Conservation (phyloP, 2,113 vertebrate species). For the Mungos mungo region DNA sequence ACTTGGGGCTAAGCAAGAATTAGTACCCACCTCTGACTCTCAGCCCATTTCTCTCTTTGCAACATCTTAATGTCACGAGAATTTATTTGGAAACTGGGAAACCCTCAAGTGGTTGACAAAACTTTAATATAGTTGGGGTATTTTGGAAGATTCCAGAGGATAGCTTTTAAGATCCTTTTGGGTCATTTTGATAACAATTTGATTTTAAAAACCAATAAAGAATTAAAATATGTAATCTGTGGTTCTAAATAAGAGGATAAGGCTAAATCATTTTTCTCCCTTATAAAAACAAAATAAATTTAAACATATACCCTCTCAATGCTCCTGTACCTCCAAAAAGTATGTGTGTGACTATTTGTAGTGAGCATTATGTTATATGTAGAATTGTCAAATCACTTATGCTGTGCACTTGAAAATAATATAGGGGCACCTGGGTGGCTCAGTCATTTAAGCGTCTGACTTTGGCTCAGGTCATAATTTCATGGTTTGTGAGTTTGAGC, state of each 20-base stretch:
- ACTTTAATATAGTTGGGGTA: neutral
- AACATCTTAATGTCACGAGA: neutral
- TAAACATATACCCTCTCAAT: neutral
- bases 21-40: neutral
- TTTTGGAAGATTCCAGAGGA: slow-evolving; percentile 56
- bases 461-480: too few relatives aligned
- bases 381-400: neutral
- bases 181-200: slow-evolving; percentile 70
- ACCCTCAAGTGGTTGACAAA: neutral
- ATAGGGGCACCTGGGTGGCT: neutral
- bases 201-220: slow-evolving; percentile 74
- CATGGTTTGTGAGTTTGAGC: too few relatives aligned
- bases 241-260: neutral
- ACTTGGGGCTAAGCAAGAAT: neutral
- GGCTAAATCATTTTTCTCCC: neutral
- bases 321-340: neutral
- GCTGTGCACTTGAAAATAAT: neutral
- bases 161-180: slow-evolving; percentile 69
- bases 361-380: neutral
- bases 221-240: slow-evolving; percentile 70
- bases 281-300: neutral
- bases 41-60: neutral
- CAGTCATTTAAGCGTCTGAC: too few relatives aligned
- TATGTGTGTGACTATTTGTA: neutral
- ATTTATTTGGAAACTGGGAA: neutral